Percentiles rank a stretch among this genome's conserved stretches.
Evolutionary conservation across 2,888 invertebrate genomes (phyloP).

Genomic region (Chorisops tibialis): DNA sequence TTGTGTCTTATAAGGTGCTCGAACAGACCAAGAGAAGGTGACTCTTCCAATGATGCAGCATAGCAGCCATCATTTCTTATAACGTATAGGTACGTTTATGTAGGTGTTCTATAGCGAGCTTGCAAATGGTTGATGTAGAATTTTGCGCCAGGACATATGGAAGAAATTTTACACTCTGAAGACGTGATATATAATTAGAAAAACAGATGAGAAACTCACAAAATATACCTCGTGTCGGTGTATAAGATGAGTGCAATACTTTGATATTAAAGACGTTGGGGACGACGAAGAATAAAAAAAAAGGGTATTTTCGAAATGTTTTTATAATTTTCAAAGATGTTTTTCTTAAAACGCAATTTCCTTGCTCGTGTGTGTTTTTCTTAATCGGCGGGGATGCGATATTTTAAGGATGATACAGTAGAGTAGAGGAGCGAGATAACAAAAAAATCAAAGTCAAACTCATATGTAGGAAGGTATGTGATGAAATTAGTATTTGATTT

Average conservation of each 20-base stretch:
- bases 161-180: not conserved
- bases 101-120: too few relatives aligned
- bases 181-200: not conserved
- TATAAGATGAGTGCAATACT: not conserved
- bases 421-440: too few relatives aligned
- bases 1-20: not conserved
- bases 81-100: too few relatives aligned
- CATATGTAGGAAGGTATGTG: too few relatives aligned
- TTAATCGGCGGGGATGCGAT: too few relatives aligned
- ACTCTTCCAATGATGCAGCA: not conserved
- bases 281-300: not conserved
- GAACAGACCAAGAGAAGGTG: not conserved
- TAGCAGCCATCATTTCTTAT: not conserved
- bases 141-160: too few relatives aligned
- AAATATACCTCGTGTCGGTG: not conserved
- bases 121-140: too few relatives aligned
- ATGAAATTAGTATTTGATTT: too few relatives aligned
- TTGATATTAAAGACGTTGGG: not conserved
- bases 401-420: too few relatives aligned
- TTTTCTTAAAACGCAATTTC: not conserved
- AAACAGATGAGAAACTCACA: not conserved
- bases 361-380: too few relatives aligned
- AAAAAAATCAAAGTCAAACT: too few relatives aligned
- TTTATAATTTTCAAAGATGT: not conserved
- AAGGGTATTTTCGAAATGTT: not conserved